A percentile compares a stretch with the other conserved stretches of the same genome.
phyloP scores from a whole-genome alignment of 1,140 invertebrate genomes.

The Olivierus martensii region DNA sequence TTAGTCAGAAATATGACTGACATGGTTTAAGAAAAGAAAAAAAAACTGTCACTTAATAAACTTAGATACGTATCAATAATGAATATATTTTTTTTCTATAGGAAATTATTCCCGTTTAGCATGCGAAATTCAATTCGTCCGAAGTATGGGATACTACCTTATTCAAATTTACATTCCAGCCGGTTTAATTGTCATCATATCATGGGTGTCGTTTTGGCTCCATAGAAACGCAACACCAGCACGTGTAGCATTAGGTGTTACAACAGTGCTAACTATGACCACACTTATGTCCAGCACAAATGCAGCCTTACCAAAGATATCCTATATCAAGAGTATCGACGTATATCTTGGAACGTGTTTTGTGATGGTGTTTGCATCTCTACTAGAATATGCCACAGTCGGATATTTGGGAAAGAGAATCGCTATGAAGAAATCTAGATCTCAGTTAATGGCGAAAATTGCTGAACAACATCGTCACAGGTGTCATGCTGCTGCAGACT shows the following conservation, averaged over 20 bases:
- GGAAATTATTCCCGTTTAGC: conserved; percentile 37
- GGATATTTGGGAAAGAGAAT: conserved; percentile 92
- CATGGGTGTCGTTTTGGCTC: conserved; percentile 40
- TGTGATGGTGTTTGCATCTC: conserved; percentile 29
- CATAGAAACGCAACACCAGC: conserved; percentile 32
- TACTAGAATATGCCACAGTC: conserved; percentile 73
- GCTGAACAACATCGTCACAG: conserved; percentile 46
- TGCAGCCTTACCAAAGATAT: conserved; percentile 37
- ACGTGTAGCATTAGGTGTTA: conserved; percentile 38
- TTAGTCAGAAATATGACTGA: too few relatives aligned
- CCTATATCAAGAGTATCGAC: conserved; percentile 37
- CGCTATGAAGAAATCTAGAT: conserved; percentile 84
- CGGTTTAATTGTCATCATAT: conserved; percentile 36
- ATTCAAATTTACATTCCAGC: conserved; percentile 42
- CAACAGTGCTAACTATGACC: conserved; percentile 40
- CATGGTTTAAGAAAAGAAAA: too few relatives aligned
- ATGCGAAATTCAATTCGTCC: conserved; percentile 32
- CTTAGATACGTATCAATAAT: too few relatives aligned
- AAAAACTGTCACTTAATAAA: too few relatives aligned
- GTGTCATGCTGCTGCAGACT: not conserved
- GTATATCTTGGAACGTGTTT: conserved; percentile 35
- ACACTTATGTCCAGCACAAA: conserved; percentile 41
- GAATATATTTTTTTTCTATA: conserved; percentile 11
- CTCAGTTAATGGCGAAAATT: conserved; percentile 72
- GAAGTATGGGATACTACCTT: conserved; percentile 39